A percentile compares a stretch with the other conserved stretches of the same genome.
Conservation (phyloP, 2,888 invertebrate species). For the Aspidiotus rigidus region DNA sequence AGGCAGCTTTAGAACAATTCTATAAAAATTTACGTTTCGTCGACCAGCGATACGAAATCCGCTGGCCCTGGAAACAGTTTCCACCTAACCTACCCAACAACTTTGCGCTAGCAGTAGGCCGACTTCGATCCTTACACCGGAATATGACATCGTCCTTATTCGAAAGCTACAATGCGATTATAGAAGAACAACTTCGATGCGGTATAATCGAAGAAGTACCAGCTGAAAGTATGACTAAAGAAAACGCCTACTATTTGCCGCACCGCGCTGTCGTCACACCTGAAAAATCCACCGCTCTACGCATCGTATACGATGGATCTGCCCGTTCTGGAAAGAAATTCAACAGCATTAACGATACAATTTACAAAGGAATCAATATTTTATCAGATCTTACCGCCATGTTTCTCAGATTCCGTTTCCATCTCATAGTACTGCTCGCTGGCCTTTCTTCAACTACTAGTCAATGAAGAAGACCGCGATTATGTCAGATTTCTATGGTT, state of each 20-base stretch:
- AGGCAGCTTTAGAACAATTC: not conserved
- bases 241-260: not conserved
- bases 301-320: slow-evolving; percentile 2
- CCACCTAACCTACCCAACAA: not conserved
- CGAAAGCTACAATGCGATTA: not conserved
- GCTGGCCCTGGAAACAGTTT: slow-evolving; percentile 1
- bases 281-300: not conserved
- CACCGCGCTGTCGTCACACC: not conserved
- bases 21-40: not conserved
- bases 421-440: not conserved
- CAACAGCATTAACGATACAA: not conserved
- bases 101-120: not conserved
- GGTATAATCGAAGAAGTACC: slow-evolving; percentile 2
- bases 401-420: not conserved
- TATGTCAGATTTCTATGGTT: not conserved
- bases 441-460: not conserved
- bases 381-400: not conserved
- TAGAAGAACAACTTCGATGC: not conserved
- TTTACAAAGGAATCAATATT: not conserved
- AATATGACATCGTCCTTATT: not conserved
- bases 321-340: not conserved
- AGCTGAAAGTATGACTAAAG: not conserved
- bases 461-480: not conserved
- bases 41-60: not conserved
- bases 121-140: not conserved